Evolutionary conservation across 2,888 invertebrate genomes (phyloP).

Genomic region (Bombylius major): DNA sequence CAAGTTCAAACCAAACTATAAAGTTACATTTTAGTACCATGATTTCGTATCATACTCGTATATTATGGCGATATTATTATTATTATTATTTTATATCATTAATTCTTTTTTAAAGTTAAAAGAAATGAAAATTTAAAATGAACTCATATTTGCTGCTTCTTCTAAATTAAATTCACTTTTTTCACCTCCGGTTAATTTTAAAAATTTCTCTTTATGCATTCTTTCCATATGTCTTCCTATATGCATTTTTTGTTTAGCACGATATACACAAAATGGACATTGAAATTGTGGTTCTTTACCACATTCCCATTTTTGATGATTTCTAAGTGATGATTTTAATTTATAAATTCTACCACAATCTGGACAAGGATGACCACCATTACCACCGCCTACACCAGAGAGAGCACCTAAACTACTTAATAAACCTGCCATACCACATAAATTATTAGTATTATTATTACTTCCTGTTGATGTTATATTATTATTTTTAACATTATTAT

Average conservation of each 20-base stretch:
- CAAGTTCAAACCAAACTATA: too few relatives aligned
- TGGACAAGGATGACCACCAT: slow-evolving; percentile 53
- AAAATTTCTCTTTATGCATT: slow-evolving; percentile 59
- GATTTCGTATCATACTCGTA: too few relatives aligned
- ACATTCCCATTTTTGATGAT: slow-evolving; percentile 78
- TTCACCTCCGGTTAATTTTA: slow-evolving; percentile 30
- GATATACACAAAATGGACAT: slow-evolving; percentile 71
- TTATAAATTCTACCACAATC: slow-evolving; percentile 78
- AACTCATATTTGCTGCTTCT: slow-evolving; percentile 12
- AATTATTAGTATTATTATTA: slow-evolving; percentile 3
- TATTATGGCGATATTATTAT: too few relatives aligned
- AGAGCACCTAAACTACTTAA: slow-evolving; percentile 10
- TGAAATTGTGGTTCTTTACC: slow-evolving; percentile 74
- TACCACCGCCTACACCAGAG: slow-evolving; percentile 14
- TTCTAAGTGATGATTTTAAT: slow-evolving; percentile 69
- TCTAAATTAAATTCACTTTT: slow-evolving; percentile 19
- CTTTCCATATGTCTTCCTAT: slow-evolving; percentile 71
- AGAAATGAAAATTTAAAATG: background rate
- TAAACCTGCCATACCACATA: slow-evolving; percentile 9
- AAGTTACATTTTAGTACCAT: too few relatives aligned
- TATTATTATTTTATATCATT: slow-evolving; percentile 1
- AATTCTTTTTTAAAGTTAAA: background rate
- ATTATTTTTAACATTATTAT: background rate
- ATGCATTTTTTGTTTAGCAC: slow-evolving; percentile 75
- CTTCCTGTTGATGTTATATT: background rate